Conservation (phyloP, 2,113 vertebrate genomes). For the Astur gentilis region DNA sequence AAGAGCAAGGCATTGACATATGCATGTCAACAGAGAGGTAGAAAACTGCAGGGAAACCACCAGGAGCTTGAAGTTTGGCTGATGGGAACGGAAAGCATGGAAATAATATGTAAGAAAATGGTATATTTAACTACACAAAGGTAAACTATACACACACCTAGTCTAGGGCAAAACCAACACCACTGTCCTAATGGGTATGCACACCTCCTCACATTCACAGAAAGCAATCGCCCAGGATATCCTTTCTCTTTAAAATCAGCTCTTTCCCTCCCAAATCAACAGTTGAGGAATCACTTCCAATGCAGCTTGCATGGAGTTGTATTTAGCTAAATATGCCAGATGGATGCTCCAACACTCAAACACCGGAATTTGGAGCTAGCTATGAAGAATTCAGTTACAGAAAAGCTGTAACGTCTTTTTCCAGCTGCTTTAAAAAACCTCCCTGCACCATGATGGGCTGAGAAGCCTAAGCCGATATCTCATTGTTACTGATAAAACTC, state of each 20-base stretch:
- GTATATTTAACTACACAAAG: not conserved
- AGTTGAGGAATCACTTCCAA: fast-evolving
- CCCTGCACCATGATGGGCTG: not conserved
- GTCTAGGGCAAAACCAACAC: not conserved
- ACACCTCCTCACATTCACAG: not conserved
- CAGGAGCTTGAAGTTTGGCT: not conserved
- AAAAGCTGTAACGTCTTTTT: not conserved
- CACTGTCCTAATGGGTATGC: not conserved
- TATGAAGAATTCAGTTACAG: not conserved
- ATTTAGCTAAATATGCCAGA: not conserved
- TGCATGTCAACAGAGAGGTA: not conserved
- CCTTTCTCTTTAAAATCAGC: not conserved
- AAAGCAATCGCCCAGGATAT: not conserved
- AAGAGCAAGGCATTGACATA: not conserved
- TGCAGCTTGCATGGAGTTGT: fast-evolving
- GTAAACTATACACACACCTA: not conserved
- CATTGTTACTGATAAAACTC: not conserved
- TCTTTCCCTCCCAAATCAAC: not conserved
- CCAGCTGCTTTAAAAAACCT: not conserved
- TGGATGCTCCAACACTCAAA: not conserved
- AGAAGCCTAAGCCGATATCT: not conserved
- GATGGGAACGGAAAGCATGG: not conserved
- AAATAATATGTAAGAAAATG: not conserved
- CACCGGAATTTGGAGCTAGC: not conserved
- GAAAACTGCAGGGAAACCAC: not conserved